A percentile compares a stretch with the other conserved stretches of the same genome.
Conservation (phyloP, 2,113 vertebrate genomes). For the Oryzias javanicus region DNA sequence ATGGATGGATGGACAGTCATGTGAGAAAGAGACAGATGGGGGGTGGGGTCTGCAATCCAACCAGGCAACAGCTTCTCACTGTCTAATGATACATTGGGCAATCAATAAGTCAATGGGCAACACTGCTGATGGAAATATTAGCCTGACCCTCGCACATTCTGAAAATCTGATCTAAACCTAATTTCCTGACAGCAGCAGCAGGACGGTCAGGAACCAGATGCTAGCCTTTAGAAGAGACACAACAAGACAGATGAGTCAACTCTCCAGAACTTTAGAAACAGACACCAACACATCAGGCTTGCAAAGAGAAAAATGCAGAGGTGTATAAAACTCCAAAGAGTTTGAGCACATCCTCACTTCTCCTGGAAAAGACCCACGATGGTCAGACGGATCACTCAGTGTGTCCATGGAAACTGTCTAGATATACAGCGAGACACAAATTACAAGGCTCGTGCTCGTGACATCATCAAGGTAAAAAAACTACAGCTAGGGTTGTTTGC, state of each 20-base stretch:
- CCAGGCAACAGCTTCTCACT: conserved; percentile 57
- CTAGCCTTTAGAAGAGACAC: conserved; percentile 22
- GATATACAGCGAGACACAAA: conserved; percentile 9
- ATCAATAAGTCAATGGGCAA: conserved; percentile 76
- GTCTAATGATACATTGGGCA: conserved; percentile 68
- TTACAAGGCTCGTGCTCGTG: conserved; percentile 12
- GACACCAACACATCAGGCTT: no score
- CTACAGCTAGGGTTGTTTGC: no score
- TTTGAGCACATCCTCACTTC: no score
- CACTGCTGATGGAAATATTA: conserved; percentile 70
- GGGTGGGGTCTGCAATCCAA: conserved; percentile 66
- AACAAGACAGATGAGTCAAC: neutral
- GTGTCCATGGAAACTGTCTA: conserved; percentile 30
- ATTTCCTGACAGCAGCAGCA: conserved; percentile 48
- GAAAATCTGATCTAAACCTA: conserved; percentile 63
- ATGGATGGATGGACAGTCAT: conserved; percentile 71
- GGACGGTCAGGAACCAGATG: conserved; percentile 60
- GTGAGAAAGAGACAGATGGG: conserved; percentile 77
- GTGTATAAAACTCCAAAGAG: no score
- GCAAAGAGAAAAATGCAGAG: no score
- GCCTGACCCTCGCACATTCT: conserved; percentile 43
- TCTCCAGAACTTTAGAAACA: neutral
- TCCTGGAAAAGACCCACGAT: no score
- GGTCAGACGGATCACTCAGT: no score
- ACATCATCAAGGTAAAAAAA: conserved; percentile 16